phyloP scores from a whole-genome alignment of 1,140 invertebrate species.

The Hyphantria cunea region DNA sequence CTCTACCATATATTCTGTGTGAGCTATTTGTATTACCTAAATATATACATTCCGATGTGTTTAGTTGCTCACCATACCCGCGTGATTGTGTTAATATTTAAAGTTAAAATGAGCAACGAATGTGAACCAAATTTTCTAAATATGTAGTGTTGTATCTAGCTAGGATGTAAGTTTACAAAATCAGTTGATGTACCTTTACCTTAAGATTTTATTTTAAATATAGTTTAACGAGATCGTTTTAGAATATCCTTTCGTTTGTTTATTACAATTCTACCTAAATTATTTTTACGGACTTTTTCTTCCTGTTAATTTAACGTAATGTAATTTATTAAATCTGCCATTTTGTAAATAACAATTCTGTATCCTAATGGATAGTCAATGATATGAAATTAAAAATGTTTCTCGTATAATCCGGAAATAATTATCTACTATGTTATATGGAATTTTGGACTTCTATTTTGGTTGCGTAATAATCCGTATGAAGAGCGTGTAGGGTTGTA shows the following conservation, averaged over 20 bases:
- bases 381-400: slow-evolving; percentile 19
- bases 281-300: slow-evolving; percentile 9
- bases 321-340: slow-evolving; percentile 30
- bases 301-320: slow-evolving; percentile 21
- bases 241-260: slow-evolving; percentile 4
- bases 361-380: slow-evolving; percentile 26
- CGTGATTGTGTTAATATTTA: slow-evolving; percentile 54
- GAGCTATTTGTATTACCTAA: slow-evolving; percentile 36
- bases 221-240: slow-evolving; percentile 9
- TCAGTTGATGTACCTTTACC: slow-evolving; percentile 42
- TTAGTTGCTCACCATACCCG: slow-evolving; percentile 62
- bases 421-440: slow-evolving; percentile 25
- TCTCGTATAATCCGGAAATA: slow-evolving; percentile 30
- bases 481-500: slow-evolving; percentile 63
- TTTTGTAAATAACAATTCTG: slow-evolving; percentile 38
- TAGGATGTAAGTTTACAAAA: slow-evolving; percentile 65
- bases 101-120: slow-evolving; percentile 77
- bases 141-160: slow-evolving; percentile 70
- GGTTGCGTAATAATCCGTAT: slow-evolving; percentile 45
- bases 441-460: slow-evolving; percentile 27
- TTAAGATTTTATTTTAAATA: slow-evolving; percentile 20
- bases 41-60: slow-evolving; percentile 70
- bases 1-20: slow-evolving; percentile 36
- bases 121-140: slow-evolving; percentile 78
- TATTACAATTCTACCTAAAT: slow-evolving; percentile 20